Evolutionary conservation across 92 coral and sea anemone genomes (phyloP).

Genomic region (Heteractis magnifica): DNA sequence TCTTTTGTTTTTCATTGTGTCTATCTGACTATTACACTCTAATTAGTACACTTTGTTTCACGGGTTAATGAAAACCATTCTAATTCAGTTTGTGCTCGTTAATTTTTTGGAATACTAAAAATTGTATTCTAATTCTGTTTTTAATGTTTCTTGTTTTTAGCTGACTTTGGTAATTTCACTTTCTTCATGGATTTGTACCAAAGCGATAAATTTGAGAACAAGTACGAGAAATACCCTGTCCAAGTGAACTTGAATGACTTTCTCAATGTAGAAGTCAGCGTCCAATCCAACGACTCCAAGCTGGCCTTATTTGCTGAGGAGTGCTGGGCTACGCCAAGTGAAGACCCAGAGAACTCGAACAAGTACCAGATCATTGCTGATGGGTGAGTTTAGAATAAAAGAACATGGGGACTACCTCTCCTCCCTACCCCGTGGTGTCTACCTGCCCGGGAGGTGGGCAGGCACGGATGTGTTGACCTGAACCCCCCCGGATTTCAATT

Average conservation of each 20-base stretch:
- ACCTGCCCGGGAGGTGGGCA: too few species aligned
- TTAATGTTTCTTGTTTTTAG: constrained; percentile 14
- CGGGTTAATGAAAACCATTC: too few species aligned
- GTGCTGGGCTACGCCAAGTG: constrained; percentile 67
- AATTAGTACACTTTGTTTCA: too few species aligned
- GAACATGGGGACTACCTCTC: neutral
- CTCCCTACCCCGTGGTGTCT: neutral
- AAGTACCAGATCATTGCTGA: constrained; percentile 34
- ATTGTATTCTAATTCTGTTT: neutral
- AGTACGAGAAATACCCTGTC: constrained; percentile 51
- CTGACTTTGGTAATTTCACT: constrained; percentile 75
- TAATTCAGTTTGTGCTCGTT: too few species aligned
- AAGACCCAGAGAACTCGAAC: constrained; percentile 26
- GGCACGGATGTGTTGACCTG: too few species aligned
- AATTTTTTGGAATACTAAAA: neutral
- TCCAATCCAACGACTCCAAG: constrained; percentile 64
- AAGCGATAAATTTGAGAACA: constrained; percentile 34
- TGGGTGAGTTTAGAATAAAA: constrained; percentile 41
- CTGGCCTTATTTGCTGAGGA: constrained; percentile 58
- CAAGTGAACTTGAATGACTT: constrained; percentile 34
- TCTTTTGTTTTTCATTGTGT: too few species aligned
- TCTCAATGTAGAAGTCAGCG: constrained; percentile 48
- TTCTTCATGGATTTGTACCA: constrained; percentile 70
- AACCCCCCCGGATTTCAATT: too few species aligned
- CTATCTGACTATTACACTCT: too few species aligned